These are phyloP conservation scores for Drosophila limbata DNA, from an alignment of 2,888 invertebrate species.

Conservation along the genomic window DNA sequence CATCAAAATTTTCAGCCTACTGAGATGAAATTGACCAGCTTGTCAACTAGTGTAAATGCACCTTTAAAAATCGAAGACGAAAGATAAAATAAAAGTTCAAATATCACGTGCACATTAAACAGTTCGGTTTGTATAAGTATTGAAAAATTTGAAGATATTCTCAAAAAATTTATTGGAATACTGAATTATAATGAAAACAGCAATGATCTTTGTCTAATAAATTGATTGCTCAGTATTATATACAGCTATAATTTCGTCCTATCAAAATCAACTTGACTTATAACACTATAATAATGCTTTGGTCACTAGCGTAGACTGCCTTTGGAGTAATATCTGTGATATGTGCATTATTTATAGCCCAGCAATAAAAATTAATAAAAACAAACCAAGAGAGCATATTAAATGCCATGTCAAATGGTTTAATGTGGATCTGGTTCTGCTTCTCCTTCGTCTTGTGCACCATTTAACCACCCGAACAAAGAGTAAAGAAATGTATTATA, in stretches of 20 bases:
- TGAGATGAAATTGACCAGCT: too few relatives aligned
- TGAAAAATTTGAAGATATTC: too few relatives aligned
- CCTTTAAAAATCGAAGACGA: too few relatives aligned
- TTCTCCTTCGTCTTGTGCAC: conserved; percentile 1
- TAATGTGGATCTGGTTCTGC: conserved; percentile 58
- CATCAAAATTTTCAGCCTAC: too few relatives aligned
- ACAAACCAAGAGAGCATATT: conserved; percentile 67
- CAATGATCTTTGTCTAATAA: too few relatives aligned
- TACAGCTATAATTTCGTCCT: background rate
- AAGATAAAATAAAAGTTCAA: too few relatives aligned
- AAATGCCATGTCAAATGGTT: conserved; percentile 79
- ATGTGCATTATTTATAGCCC: conserved; percentile 43
- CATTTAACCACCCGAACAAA: conserved; percentile 58
- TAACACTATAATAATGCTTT: background rate
- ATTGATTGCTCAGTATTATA: too few relatives aligned
- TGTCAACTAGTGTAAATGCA: too few relatives aligned
- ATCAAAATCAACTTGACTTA: background rate
- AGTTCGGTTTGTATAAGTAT: too few relatives aligned
- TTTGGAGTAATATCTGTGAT: background rate
- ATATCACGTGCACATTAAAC: too few relatives aligned
- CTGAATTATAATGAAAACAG: too few relatives aligned
- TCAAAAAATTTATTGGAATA: too few relatives aligned
- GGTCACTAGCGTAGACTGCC: background rate
- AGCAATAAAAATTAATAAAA: conserved; percentile 45
- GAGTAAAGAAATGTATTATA: conserved; percentile 1